Evolutionary conservation across 2,113 vertebrate species (phyloP), one percentile per base, ranked within the genome.

Genomic region (Gymnarchus niloticus): DNA sequence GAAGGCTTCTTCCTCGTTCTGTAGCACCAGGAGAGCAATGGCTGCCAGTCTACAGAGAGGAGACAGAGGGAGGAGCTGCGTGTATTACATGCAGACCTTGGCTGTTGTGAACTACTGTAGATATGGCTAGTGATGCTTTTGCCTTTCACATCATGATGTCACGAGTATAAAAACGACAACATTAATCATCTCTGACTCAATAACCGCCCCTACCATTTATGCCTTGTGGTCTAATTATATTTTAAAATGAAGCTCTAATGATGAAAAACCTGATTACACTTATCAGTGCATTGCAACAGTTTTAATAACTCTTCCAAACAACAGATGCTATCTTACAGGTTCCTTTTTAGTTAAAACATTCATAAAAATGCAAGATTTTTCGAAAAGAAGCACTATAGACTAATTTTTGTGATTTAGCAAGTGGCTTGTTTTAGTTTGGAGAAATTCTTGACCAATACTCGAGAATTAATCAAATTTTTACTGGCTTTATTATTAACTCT

Each of bases 1-100:
- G 93, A 99, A 99, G 48, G 97, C 96, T 0, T 94, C 96, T 86
- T 99, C 98, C 52, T 99, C 98, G n/a, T 93, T 95, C 87, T 96
- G 94, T 28, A 99, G 93, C 23, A 98, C 93, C 61, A 99, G 90
- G 4, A 99, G 94, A 10, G 96, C 95, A 0, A 99, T 90, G 87
- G 97, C 98, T 0, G 97, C 97, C 91, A 99, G 83, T 89, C 98
- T 99, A 91, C 76, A 89, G 82, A 46, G 37, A 10, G 33, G 12
- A 28, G 12, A 14, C 6, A 1, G 23, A 23, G n/a, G 49, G 2
- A 28, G 28, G 28, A 23, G 28, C 25, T 12, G 37, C 10, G n/a
- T 9, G 17, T 17, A 54, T 41, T 54, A 37, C 25, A 82, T 37
- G 25, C 44, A 28, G 10, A 23, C 44, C 12, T 28, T 7, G 4